A percentile compares a stretch with the other conserved stretches of the same genome.
Conservation (phyloP, 2,888 invertebrate species). For the Laothoe populi region DNA sequence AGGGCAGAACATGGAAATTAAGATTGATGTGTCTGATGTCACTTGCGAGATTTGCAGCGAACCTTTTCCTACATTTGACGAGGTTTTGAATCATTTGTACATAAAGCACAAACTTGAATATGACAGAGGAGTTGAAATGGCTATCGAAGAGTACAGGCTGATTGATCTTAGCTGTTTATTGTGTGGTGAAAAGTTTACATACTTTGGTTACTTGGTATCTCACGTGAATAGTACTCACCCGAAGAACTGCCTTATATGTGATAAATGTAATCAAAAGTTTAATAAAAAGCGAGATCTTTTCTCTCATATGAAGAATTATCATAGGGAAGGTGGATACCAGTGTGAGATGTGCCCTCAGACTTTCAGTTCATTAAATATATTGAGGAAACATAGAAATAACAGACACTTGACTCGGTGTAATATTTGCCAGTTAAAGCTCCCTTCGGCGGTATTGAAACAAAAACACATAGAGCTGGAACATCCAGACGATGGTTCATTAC, state of each 20-base stretch:
- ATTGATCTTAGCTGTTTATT: conserved; percentile 63
- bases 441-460: conserved; percentile 70
- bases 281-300: conserved; percentile 75
- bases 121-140: conserved; percentile 70
- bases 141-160: conserved; percentile 70
- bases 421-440: conserved; percentile 69
- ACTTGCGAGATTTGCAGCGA: conserved; percentile 67
- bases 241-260: conserved; percentile 74
- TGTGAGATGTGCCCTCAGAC: conserved; percentile 70
- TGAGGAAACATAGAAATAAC: conserved; percentile 71
- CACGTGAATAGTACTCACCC: conserved; percentile 74
- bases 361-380: conserved; percentile 70
- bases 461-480: conserved; percentile 75
- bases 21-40: conserved; percentile 72
- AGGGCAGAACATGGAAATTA: conserved; percentile 77
- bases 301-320: conserved; percentile 77
- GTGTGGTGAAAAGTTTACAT: conserved; percentile 70
- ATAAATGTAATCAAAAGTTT: conserved; percentile 74
- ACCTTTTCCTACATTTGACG: conserved; percentile 53
- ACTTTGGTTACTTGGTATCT: conserved; percentile 74
- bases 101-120: conserved; percentile 66
- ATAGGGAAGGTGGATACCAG: conserved; percentile 73
- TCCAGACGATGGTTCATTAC: conserved; percentile 71
- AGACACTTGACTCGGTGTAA: conserved; percentile 70
- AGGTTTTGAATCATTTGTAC: conserved; percentile 62